These are phyloP conservation scores for Tetragonisca angustula DNA, from an alignment of 2,888 invertebrate genomes.

Conservation along the genomic window DNA sequence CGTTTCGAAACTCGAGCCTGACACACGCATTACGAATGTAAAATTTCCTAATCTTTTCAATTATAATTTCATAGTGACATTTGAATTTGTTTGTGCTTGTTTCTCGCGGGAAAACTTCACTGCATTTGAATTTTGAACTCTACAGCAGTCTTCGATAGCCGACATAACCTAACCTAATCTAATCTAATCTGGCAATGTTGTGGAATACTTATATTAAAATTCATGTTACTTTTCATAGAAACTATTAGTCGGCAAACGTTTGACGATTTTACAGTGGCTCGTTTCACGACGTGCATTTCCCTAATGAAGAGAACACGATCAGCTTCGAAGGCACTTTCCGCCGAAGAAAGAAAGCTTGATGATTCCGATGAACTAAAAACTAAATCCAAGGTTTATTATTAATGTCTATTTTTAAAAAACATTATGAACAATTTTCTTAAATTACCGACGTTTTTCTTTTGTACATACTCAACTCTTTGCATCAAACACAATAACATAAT, in stretches of 20 bases:
- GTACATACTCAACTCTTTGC: background rate
- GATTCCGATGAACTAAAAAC: background rate
- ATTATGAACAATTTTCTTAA: background rate
- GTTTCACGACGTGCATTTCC: background rate
- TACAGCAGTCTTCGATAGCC: background rate
- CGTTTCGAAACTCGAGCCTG: background rate
- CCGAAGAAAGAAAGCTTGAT: background rate
- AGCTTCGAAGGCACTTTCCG: conserved; percentile 10
- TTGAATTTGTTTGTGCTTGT: background rate
- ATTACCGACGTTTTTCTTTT: background rate
- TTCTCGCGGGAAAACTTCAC: conserved; percentile 21
- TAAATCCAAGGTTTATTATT: conserved; percentile 24
- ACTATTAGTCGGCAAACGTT: conserved; percentile 28
- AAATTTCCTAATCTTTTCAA: background rate
- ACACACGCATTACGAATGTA: background rate
- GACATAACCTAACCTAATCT: conserved; percentile 27
- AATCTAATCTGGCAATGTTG: background rate
- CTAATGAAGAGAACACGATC: conserved; percentile 55
- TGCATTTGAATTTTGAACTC: conserved; percentile 21
- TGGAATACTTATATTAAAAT: background rate
- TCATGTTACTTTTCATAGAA: conserved; percentile 11
- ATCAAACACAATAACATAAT: background rate
- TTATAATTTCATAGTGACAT: background rate
- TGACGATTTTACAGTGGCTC: conserved; percentile 2
- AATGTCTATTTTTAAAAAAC: background rate